Evolutionary conservation across 2,797 vertebrate species (phyloP).

Genomic region (Crossoptilon crossoptilon): DNA sequence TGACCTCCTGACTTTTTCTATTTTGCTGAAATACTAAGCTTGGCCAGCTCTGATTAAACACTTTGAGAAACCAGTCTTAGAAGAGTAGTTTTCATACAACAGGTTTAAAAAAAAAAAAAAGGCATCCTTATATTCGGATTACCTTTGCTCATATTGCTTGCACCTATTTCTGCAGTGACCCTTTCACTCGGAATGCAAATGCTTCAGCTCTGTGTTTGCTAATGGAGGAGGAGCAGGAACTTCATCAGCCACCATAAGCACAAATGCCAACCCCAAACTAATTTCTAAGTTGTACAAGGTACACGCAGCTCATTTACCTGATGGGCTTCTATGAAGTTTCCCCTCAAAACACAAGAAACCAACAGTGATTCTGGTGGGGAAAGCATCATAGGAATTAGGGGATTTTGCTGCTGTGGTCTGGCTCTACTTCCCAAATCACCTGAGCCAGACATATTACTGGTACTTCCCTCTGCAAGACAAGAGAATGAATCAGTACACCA

Average conservation of each 20-base stretch:
- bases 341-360: slow-evolving; percentile 91
- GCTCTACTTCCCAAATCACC: slow-evolving; percentile 57
- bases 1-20: neutral
- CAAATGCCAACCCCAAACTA: neutral
- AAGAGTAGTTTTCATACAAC: neutral
- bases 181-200: neutral
- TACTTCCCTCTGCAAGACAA: slow-evolving; percentile 85
- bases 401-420: slow-evolving; percentile 74
- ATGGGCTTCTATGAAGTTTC: slow-evolving; percentile 93
- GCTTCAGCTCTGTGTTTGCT: neutral
- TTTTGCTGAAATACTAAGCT: neutral
- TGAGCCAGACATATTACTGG: slow-evolving; percentile 65
- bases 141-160: neutral
- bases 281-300: neutral
- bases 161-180: neutral
- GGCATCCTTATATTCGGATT: neutral
- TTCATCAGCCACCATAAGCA: neutral
- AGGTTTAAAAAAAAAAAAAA: neutral
- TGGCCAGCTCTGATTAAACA: neutral
- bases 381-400: slow-evolving; percentile 93
- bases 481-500: neutral
- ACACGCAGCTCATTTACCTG: slow-evolving; percentile 83
- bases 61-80: neutral
- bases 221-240: neutral
- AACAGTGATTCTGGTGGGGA: slow-evolving; percentile 94